Conservation (phyloP, 1,140 invertebrate genomes). For the Camponotus pennsylvanicus region DNA sequence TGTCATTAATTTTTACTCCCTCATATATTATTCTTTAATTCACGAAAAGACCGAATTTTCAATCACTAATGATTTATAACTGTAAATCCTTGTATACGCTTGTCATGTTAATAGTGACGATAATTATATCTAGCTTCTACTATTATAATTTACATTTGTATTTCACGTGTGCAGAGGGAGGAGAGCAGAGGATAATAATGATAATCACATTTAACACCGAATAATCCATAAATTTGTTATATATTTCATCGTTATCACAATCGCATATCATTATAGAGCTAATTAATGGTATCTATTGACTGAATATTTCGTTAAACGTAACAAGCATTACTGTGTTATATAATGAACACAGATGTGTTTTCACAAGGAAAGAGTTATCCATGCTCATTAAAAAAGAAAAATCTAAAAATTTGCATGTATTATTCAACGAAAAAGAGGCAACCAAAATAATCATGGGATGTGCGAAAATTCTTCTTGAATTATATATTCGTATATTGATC, state of each 20-base stretch:
- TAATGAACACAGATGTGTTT: neutral
- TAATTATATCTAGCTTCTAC: conserved; percentile 45
- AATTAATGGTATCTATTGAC: conserved; percentile 24
- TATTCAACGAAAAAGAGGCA: conserved; percentile 1
- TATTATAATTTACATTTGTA: conserved; percentile 42
- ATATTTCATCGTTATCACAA: conserved; percentile 35
- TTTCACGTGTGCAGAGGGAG: neutral
- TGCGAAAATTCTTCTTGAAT: neutral
- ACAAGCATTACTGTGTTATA: neutral
- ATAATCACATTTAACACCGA: conserved; percentile 52
- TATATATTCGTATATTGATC: neutral
- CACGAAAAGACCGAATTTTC: neutral
- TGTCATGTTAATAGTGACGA: conserved; percentile 17
- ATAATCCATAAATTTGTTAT: conserved; percentile 39
- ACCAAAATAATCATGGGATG: neutral
- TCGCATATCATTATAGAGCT: conserved; percentile 3
- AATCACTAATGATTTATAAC: neutral
- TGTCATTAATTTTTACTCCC: conserved; percentile 44
- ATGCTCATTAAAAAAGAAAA: neutral
- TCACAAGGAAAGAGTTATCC: neutral
- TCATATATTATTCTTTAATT: conserved; percentile 11
- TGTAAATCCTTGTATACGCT: conserved; percentile 1
- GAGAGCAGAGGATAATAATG: conserved; percentile 23
- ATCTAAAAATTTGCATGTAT: neutral
- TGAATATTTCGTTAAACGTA: neutral